phyloP scores from a whole-genome alignment of 2,797 vertebrate species.

The Notoglanidium macrostoma region DNA sequence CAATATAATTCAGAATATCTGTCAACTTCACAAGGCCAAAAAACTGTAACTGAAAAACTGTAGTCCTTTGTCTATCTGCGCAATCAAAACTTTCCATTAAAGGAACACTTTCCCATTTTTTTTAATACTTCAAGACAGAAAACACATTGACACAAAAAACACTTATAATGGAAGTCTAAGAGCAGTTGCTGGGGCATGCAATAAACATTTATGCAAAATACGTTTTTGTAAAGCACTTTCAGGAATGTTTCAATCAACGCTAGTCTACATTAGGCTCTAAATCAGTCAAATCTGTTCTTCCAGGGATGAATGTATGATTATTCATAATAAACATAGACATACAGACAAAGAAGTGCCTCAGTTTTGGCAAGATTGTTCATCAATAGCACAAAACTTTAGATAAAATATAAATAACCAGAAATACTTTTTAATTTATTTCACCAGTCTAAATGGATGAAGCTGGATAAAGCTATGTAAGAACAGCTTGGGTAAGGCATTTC shows the following conservation, averaged over 20 bases:
- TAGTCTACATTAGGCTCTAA: background rate
- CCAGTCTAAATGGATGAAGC: no score
- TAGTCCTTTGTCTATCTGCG: background rate
- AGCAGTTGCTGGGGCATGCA: background rate
- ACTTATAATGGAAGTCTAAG: background rate
- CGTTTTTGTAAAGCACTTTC: background rate
- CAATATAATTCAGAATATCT: background rate
- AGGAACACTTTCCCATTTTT: background rate
- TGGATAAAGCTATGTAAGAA: background rate
- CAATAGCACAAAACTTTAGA: background rate
- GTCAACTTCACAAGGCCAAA: background rate
- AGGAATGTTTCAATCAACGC: background rate
- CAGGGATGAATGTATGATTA: background rate
- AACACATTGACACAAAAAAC: slow-evolving; percentile 7
- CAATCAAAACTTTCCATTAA: background rate
- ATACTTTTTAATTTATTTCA: background rate
- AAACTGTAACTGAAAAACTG: background rate
- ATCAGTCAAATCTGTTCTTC: background rate
- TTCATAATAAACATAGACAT: background rate
- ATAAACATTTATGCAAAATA: slow-evolving; percentile 27
- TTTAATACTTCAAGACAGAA: background rate
- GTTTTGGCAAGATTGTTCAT: background rate
- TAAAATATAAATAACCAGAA: background rate
- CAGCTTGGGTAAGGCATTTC: background rate
- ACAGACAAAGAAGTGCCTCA: background rate